Conservation (phyloP, 2,113 vertebrate species). For the Platysteira castanea region DNA sequence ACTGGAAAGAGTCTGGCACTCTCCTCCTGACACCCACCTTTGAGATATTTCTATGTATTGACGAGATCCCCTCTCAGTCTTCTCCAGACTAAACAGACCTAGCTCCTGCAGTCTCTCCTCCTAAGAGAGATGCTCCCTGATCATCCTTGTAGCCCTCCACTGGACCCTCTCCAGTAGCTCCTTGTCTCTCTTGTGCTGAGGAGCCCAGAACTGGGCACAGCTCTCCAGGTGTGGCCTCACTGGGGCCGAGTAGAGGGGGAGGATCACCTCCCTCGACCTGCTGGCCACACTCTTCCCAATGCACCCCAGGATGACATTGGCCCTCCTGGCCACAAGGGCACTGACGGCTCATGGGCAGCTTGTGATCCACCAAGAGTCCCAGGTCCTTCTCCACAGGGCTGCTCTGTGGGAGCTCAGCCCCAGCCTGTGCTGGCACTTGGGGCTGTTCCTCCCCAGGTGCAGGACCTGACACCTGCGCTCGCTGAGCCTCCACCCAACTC, state of each 20-base stretch:
- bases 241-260: background rate
- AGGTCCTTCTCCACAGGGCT: background rate
- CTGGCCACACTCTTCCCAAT: too few relatives aligned
- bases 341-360: background rate
- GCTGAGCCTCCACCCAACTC: too few relatives aligned
- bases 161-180: background rate
- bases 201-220: background rate
- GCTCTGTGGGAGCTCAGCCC: background rate
- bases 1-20: background rate
- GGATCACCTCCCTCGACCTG: too few relatives aligned
- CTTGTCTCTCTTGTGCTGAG: background rate
- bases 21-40: background rate
- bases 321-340: too few relatives aligned
- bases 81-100: background rate
- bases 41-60: background rate
- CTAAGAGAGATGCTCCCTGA: background rate
- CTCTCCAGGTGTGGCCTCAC: background rate
- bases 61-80: background rate
- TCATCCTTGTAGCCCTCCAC: background rate
- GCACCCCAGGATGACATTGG: too few relatives aligned
- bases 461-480: rapidly evolving
- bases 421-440: background rate
- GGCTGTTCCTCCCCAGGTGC: background rate
- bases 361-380: background rate
- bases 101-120: background rate